Percentiles rank a stretch among this genome's conserved stretches.
phyloP scores from a whole-genome alignment of 2,797 vertebrate genomes.

The Lycodopsis pacificus region DNA sequence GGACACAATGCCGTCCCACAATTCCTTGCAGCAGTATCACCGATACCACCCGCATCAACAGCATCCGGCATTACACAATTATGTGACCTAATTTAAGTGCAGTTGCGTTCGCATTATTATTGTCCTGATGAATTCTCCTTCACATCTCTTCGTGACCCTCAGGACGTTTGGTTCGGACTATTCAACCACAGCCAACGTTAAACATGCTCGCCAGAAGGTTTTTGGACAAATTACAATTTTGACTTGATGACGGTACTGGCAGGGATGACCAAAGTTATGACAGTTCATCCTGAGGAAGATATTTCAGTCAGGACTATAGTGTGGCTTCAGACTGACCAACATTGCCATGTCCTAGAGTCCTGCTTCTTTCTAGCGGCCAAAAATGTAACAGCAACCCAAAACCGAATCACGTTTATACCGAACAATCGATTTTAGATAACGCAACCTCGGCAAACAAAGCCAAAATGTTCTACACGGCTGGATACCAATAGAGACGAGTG shows the following conservation, averaged over 20 bases:
- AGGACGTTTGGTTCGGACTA: not conserved
- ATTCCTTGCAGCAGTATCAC: not conserved
- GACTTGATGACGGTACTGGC: not conserved
- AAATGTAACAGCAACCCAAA: not conserved
- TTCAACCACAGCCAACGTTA: not conserved
- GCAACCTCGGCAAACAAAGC: not conserved
- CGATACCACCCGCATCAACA: not conserved
- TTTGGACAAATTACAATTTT: not conserved
- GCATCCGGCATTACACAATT: not conserved
- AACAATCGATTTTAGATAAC: not conserved
- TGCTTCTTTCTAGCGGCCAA: not conserved
- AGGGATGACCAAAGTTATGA: not conserved
- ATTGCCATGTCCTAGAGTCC: not conserved
- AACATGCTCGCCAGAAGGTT: not conserved
- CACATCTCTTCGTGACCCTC: not conserved
- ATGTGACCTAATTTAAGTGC: not conserved
- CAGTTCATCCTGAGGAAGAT: not conserved
- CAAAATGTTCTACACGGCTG: too few relatives aligned
- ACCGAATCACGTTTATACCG: not conserved
- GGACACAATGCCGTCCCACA: not conserved
- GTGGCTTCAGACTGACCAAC: not conserved
- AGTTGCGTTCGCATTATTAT: not conserved
- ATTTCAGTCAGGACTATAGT: too few relatives aligned
- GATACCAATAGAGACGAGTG: not conserved
- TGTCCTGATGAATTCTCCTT: not conserved